Percentiles rank a stretch among this genome's conserved stretches.
phyloP scores from a whole-genome alignment of 2,888 invertebrate genomes.

The Phania funesta region DNA sequence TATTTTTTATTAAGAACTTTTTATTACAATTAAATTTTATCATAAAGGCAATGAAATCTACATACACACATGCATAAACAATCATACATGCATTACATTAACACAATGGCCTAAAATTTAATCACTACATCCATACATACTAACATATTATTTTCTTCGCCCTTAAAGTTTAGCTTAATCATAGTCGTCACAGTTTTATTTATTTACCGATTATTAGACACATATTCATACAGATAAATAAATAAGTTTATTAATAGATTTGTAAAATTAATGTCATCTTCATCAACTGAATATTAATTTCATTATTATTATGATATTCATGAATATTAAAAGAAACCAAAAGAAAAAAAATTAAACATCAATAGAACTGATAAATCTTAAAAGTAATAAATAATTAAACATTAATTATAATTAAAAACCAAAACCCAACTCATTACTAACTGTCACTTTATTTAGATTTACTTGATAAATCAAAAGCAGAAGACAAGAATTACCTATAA shows the following conservation, averaged over 20 bases:
- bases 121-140: not conserved
- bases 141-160: not conserved
- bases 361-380: slow-evolving; percentile 69
- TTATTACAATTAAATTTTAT: slow-evolving; percentile 37
- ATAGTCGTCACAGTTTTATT: not conserved
- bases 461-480: slow-evolving; percentile 30
- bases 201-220: not conserved
- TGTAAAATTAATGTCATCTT: slow-evolving; percentile 7
- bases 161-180: no score
- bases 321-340: slow-evolving; percentile 33
- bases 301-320: slow-evolving; percentile 43
- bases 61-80: no score
- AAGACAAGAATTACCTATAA: slow-evolving; percentile 23
- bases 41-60: not conserved
- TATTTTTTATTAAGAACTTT: slow-evolving; percentile 54
- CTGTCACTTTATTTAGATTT: slow-evolving; percentile 60
- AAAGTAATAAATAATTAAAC: slow-evolving; percentile 49
- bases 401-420: slow-evolving; percentile 44
- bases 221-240: not conserved
- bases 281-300: not conserved
- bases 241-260: not conserved
- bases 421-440: slow-evolving; percentile 65
- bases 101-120: no score
- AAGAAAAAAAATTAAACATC: slow-evolving; percentile 54
- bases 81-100: no score